Evolutionary conservation across 2,888 invertebrate genomes (phyloP), one percentile per base, ranked within the genome.

Genomic region (Rhamnusium bicolor): DNA sequence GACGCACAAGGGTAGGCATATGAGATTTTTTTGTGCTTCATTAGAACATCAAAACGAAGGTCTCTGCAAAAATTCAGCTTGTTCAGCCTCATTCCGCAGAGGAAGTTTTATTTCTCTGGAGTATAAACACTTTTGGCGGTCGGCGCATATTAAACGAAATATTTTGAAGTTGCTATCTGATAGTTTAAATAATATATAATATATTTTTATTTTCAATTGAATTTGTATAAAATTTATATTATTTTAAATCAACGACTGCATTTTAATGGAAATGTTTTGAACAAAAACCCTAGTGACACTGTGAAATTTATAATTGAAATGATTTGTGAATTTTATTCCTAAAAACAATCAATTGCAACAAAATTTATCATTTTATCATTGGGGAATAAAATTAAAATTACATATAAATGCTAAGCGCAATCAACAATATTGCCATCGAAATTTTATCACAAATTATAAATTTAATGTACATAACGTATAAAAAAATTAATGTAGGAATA

Each of bases 301-400:
- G 40, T 40, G 40, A 40, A 40, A 40, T 40, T 40, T 40, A 40
- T 40, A 40, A 40, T 40, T 40, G 40, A 40, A 40, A 40, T n/a
- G 40, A 40, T 40, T 40, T 40, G 40, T 40, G 40, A 40, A 40
- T 40, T 40, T 40, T 40, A 40, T 40, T 10, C 40, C 12, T 40
- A 40, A 12, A 40, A 40, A 40, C 40, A 40, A 40, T 40, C 12
- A 8, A 12, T 40, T n/a, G 12, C n/a, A 4, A 40, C 40, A 12
- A 40, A 40, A 40, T 40, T 40, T 40, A 40, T 40, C 40, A 40
- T 58, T 58, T 18, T 16, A 7, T 29, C 32, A 18, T 58, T n/a
- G 14, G 32, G 58, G 58, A 58, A 58, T 58, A 8, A 19, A 58
- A 58, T 58, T 58, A 8, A 19, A 58, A 58, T 58, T 32, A 18